Base-by-base conservation (phyloP, 1,140 invertebrate species). In the Dreissena polymorpha region DNA sequence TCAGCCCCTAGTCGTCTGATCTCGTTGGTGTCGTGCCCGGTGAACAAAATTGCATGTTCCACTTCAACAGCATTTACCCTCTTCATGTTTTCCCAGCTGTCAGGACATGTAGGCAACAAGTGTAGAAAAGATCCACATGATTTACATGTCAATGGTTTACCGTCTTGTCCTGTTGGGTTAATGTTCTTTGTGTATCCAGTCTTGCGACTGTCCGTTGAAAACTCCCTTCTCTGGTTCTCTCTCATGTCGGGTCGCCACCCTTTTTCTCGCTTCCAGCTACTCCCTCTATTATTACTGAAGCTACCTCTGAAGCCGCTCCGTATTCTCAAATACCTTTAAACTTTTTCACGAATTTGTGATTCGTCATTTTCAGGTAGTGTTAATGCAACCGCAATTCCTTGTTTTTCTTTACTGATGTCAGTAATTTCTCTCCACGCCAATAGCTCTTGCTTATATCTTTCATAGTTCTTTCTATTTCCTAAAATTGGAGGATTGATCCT, bases 111-210 rank as follows among this genome's bases (percentile, higher is more conserved):
- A 57, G 65, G 51, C 29, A 79, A 39, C 25, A 79, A 70, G 57
- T 79, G 67, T 70, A 64, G 10, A 27, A 55, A 79, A 51, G 39
- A 79, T n/a, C 65, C 76, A 57, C 76, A 79, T 23, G 76, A 79
- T 27, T 70, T 79, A 27, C 72, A 74, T 53, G 67, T 55, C n/a
- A 79, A 53, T 29, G 49, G 21, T 55, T 25, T 65, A 21, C 74
- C 74, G 68, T 77, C 60, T 49, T 63, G 39, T n/a, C 63, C 74
- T 23, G 39, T 39, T 39, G 39, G 39, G 23, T 72, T 72, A 18
- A 72, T 72, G 39, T 53, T 72, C 70, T 77, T 77, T 77, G 73
- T 88, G 70, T 87, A 86, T n/a, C n/a, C n/a, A n/a, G n/a, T n/a
- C n/a, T n/a, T n/a, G n/a, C n/a, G n/a, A n/a, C n/a, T n/a, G n/a